phyloP scores from a whole-genome alignment of 2,888 invertebrate genomes.

The Drosophila affinis region DNA sequence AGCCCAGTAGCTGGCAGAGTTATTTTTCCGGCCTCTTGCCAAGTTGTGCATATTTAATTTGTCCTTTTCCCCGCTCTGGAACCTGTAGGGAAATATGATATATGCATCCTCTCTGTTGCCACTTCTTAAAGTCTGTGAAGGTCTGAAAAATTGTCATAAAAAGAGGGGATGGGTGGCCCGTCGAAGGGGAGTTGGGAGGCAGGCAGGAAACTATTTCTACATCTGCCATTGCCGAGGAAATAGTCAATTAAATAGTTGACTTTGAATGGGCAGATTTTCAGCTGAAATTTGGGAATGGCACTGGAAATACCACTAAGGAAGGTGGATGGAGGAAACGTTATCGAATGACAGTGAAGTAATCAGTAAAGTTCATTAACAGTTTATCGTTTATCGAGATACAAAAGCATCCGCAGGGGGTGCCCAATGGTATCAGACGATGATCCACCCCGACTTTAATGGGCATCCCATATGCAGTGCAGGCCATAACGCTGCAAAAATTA shows the following conservation, averaged over 20 bases:
- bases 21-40: conserved; percentile 50
- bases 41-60: conserved; percentile 53
- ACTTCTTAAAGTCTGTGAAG: background rate
- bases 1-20: conserved; percentile 55
- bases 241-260: conserved; percentile 52
- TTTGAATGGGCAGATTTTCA: background rate
- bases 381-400: too few species aligned
- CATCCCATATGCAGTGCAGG: background rate
- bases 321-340: too few species aligned
- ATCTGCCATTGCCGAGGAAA: conserved; percentile 50
- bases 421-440: background rate
- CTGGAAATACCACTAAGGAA: background rate
- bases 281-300: background rate
- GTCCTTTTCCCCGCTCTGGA: conserved; percentile 4
- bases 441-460: conserved; percentile 5
- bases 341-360: too few species aligned
- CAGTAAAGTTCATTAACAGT: too few species aligned
- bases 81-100: background rate
- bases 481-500: conserved; percentile 46
- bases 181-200: background rate
- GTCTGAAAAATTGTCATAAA: background rate
- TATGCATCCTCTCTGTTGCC: background rate
- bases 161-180: too few species aligned
- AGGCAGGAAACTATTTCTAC: conserved; percentile 1
- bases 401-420: background rate